phyloP scores from a whole-genome alignment of 1,140 invertebrate genomes.

The Drosophila asahinai region DNA sequence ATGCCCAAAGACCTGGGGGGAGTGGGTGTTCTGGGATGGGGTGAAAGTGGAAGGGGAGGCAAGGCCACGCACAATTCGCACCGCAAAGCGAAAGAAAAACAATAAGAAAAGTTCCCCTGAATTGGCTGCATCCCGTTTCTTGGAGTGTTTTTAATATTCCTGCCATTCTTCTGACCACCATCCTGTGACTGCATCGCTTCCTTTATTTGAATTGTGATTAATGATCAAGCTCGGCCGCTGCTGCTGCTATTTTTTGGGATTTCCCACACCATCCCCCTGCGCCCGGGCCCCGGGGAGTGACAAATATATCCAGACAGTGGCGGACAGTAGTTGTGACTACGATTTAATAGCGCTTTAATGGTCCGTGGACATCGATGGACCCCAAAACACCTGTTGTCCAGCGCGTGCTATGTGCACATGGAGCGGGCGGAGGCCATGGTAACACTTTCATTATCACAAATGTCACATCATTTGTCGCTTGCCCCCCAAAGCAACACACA shows the following conservation, averaged over 20 bases:
- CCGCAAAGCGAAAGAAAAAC: conserved; percentile 40
- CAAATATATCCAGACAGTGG: conserved; percentile 37
- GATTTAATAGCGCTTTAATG: conserved; percentile 82
- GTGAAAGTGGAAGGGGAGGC: neutral
- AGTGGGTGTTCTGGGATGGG: neutral
- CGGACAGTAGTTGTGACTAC: conserved; percentile 69
- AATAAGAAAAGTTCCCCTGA: conserved; percentile 49
- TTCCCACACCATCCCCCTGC: conserved; percentile 5
- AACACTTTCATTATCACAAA: conserved; percentile 83
- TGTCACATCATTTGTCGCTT: conserved; percentile 84
- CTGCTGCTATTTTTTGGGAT: conserved; percentile 18
- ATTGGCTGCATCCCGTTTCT: conserved; percentile 53
- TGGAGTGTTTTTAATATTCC: conserved; percentile 60
- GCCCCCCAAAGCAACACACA: conserved; percentile 58
- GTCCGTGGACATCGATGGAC: conserved; percentile 69
- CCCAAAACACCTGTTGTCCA: conserved; percentile 73
- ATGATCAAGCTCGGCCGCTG: conserved; percentile 45
- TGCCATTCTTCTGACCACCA: conserved; percentile 54
- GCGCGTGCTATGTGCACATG: conserved; percentile 49
- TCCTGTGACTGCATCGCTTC: conserved; percentile 47
- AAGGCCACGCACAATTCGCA: conserved; percentile 72
- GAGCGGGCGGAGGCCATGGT: conserved; percentile 39
- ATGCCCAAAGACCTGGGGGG: conserved; percentile 45
- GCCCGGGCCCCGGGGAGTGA: conserved; percentile 13
- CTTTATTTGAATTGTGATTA: conserved; percentile 77